Percentiles rank a stretch among this genome's conserved stretches.
Evolutionary conservation across 2,797 vertebrate genomes (phyloP).

Genomic region (Macropodus opercularis): DNA sequence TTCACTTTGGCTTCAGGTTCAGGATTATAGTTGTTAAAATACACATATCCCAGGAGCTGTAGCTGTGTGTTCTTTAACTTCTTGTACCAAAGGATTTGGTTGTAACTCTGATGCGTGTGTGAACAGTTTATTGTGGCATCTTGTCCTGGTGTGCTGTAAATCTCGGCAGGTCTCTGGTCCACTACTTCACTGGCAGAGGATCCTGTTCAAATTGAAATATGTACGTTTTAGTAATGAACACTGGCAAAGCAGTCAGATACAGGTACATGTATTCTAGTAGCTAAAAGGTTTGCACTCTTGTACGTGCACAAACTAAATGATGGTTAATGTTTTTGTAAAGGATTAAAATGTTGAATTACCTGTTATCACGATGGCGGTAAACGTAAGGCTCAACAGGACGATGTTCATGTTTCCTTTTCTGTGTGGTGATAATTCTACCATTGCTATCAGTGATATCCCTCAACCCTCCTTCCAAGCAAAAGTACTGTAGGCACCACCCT

Average conservation of each 20-base stretch:
- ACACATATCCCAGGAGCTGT: conserved; percentile 52
- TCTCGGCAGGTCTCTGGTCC: conserved; percentile 42
- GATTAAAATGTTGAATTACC: conserved; percentile 7
- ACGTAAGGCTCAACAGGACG: no score
- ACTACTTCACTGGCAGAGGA: conserved; percentile 30
- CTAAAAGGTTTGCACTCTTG: no score
- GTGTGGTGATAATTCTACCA: background rate
- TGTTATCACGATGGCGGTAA: conserved; percentile 6
- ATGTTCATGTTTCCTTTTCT: background rate
- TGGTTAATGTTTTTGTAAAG: no score
- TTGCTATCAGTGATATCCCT: background rate
- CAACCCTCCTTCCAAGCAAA: background rate
- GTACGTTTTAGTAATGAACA: no score
- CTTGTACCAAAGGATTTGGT: conserved; percentile 47
- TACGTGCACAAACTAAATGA: no score
- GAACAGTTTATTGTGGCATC: conserved; percentile 27
- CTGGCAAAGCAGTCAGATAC: no score
- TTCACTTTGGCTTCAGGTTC: conserved; percentile 9
- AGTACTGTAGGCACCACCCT: no score
- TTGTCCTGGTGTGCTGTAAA: conserved; percentile 3
- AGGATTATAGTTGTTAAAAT: fast-evolving
- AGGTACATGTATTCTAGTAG: no score
- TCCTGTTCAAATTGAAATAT: conserved; percentile 6
- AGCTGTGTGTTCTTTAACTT: conserved; percentile 28
- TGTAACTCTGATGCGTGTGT: conserved; percentile 17